Evolutionary conservation across 2,797 vertebrate species (phyloP), one percentile per base, ranked within the genome.

Genomic region (Australoheros facetus): DNA sequence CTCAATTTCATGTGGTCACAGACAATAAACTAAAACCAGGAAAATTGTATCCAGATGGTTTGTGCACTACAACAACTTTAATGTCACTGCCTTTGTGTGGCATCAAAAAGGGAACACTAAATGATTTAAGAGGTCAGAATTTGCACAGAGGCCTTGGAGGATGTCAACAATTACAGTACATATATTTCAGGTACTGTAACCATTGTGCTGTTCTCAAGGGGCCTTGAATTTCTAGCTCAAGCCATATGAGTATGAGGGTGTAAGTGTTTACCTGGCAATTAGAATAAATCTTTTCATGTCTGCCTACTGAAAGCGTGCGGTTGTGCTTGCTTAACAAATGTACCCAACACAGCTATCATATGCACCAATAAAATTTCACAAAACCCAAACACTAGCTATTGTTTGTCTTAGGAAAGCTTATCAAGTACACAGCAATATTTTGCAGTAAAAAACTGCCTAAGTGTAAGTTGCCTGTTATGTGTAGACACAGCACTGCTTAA

Each of bases 21-120:
- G 73, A n/a, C 75, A 56, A 82, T 74, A 48, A 57, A 57, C 30
- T 64, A 60, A 66, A 83, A 51, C 62, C 74, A 54, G 56, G 39
- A 75, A 80, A 37, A 79, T 60, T 37, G 14, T n/a, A 57, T 73
- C 19, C 54, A 57, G 28, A 30, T 28, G 13, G 26, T 59, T 73
- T 59, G 64, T 57, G 45, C 57, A 14, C 56, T 58, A 62, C 7
- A 34, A 37, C n/a, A 3, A 21, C 53, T 73, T 48, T 28, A 55
- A 30, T 56, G 37, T 26, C 8, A 9, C 45, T 62, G 10, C 3
- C 39, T 58, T 66, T 26, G 56, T 17, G 23, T 21, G 17, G 56
- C 19, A 51, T 60, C 42, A 59, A 42, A 26, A 26, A 21, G 14
- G 5, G 2, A 56, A 30, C n/a, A 45, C 21, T 59, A 58, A 57